phyloP scores from a whole-genome alignment of 2,113 vertebrate species.

The human (Homo sapiens) region DNA sequence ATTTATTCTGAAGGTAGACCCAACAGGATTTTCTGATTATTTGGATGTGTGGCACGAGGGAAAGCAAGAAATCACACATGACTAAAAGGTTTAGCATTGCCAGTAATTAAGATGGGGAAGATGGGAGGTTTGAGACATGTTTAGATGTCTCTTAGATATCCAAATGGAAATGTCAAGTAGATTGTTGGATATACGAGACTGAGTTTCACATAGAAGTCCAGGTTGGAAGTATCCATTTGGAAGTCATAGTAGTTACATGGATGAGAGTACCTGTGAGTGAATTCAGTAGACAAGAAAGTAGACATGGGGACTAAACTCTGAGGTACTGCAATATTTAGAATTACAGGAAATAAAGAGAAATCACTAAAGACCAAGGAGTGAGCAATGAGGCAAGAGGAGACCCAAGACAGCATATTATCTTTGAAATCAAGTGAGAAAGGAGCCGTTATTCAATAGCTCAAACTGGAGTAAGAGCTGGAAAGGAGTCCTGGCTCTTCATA shows the following conservation, averaged over 20 bases:
- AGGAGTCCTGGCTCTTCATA: background rate
- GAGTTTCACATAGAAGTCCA: background rate
- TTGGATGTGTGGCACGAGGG: background rate
- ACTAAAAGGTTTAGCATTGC: background rate
- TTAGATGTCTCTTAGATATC: background rate
- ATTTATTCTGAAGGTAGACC: background rate
- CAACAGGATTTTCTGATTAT: background rate
- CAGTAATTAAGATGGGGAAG: background rate
- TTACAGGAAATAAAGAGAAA: background rate
- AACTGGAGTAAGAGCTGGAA: background rate
- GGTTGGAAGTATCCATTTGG: background rate
- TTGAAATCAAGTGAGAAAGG: background rate
- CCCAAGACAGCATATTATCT: background rate
- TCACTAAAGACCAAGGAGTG: background rate
- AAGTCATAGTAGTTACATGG: background rate
- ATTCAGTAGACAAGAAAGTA: background rate
- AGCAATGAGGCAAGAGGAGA: background rate
- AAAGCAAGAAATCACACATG: background rate
- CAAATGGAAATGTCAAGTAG: background rate
- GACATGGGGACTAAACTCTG: background rate
- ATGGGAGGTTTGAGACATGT: background rate
- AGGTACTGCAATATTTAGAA: background rate
- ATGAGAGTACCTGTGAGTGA: background rate
- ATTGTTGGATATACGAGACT: background rate
- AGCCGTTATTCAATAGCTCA: background rate